phyloP scores from a whole-genome alignment of 1,140 invertebrate species.

The Aphelenchoides besseyi region DNA sequence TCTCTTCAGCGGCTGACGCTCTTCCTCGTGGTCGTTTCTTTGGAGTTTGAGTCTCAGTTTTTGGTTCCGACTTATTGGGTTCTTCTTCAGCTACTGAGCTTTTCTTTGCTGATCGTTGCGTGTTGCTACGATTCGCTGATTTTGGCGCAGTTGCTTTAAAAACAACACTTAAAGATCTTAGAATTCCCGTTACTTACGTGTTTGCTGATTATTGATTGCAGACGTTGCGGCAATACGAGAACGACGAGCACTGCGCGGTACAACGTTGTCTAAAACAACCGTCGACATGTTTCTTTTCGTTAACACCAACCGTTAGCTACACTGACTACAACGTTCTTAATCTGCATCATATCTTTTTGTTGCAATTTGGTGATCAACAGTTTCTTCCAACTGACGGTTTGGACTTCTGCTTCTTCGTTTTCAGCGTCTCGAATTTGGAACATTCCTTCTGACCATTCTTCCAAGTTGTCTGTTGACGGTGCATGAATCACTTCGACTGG shows the following conservation, averaged over 20 bases:
- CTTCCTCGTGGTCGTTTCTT: slow-evolving; percentile 21
- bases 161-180: not conserved
- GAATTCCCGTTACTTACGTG: slow-evolving; percentile 24
- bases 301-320: not conserved
- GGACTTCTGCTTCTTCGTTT: slow-evolving; percentile 28
- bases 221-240: not conserved
- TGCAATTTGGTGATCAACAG: not conserved
- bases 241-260: slow-evolving; percentile 1
- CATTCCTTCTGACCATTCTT: slow-evolving; percentile 49
- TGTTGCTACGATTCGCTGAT: slow-evolving; percentile 19
- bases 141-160: slow-evolving; percentile 5
- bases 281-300: slow-evolving; percentile 1
- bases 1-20: slow-evolving; percentile 26
- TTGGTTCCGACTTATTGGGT: not conserved
- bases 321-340: not conserved
- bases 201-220: slow-evolving; percentile 18
- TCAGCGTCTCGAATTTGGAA: slow-evolving; percentile 36
- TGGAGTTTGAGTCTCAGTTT: slow-evolving; percentile 7
- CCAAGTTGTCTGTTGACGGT: slow-evolving; percentile 38
- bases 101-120: slow-evolving; percentile 11
- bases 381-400: not conserved
- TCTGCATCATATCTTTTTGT: not conserved
- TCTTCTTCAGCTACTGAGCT: slow-evolving; percentile 16
- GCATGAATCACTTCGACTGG: slow-evolving; percentile 28
- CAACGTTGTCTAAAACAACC: slow-evolving; percentile 1